A percentile compares a stretch with the other conserved stretches of the same genome.
Conservation (phyloP, 2,888 invertebrate species). For the Trichogramma dendrolimi region DNA sequence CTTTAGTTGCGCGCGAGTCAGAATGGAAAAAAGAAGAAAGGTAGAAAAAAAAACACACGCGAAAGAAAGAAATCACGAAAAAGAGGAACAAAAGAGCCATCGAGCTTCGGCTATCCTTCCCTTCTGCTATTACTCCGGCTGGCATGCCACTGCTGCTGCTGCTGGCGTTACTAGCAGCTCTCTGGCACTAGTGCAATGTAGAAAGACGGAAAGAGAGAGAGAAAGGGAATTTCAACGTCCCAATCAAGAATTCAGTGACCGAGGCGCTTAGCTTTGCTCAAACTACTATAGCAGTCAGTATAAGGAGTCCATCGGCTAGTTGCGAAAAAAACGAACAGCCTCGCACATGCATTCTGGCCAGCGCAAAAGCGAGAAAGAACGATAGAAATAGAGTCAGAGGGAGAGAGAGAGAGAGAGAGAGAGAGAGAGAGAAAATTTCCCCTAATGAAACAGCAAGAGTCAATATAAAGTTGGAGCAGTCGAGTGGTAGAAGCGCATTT, state of each 20-base stretch:
- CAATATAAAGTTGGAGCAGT: slow-evolving; percentile 28
- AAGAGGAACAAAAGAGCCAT: too few species aligned
- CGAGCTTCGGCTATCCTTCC: too few species aligned
- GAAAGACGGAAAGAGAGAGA: background rate
- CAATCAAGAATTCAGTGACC: slow-evolving; percentile 6
- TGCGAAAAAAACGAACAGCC: too few species aligned
- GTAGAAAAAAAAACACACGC: too few species aligned
- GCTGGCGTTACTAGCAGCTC: background rate
- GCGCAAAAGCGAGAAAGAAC: background rate
- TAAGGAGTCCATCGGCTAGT: too few species aligned
- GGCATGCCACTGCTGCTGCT: too few species aligned
- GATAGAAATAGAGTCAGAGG: background rate
- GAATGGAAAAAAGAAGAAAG: too few species aligned
- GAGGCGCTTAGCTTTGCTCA: background rate
- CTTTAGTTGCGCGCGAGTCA: too few species aligned
- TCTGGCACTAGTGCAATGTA: background rate
- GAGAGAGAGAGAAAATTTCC: slow-evolving; percentile 6
- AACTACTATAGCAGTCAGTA: too few species aligned
- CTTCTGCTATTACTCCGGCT: too few species aligned
- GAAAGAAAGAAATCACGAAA: too few species aligned
- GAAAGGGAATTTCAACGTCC: slow-evolving; percentile 6
- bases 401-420: slow-evolving; percentile 3
- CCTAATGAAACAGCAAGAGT: slow-evolving; percentile 20
- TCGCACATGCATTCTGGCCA: background rate
- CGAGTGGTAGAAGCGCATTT: slow-evolving; percentile 6